Evolutionary conservation across 2,888 invertebrate species (phyloP).

Genomic region (Falcaria lacertinaria): DNA sequence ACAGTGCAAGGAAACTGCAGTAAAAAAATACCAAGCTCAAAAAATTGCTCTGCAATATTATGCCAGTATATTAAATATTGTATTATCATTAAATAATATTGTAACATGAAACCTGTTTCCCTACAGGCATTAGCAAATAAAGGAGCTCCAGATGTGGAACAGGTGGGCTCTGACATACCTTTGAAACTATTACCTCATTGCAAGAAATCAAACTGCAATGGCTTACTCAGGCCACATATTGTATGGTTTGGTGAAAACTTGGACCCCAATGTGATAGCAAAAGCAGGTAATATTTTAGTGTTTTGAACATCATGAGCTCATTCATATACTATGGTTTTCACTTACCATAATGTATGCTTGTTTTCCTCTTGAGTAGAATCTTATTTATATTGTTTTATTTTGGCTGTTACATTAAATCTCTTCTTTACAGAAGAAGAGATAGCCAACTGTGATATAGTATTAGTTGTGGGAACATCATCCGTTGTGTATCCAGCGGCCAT

Average conservation of each 20-base stretch:
- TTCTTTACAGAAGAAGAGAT: constrained; percentile 81
- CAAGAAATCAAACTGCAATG: constrained; percentile 78
- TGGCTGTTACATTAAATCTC: too few relatives aligned
- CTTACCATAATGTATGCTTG: too few relatives aligned
- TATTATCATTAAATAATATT: not conserved
- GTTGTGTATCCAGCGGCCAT: constrained; percentile 93
- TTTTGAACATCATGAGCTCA: too few relatives aligned
- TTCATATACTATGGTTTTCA: too few relatives aligned
- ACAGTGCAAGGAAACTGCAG: too few relatives aligned
- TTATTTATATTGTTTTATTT: too few relatives aligned
- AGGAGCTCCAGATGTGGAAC: constrained; percentile 82
- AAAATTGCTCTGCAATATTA: too few relatives aligned
- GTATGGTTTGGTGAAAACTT: constrained; percentile 94
- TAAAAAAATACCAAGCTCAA: too few relatives aligned
- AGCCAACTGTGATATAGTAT: constrained; percentile 85
- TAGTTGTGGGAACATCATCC: constrained; percentile 92
- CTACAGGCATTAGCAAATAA: constrained; percentile 54
- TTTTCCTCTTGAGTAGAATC: too few relatives aligned
- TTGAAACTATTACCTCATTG: constrained; percentile 85
- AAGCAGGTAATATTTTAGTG: constrained; percentile 78
- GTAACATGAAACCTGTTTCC: too few relatives aligned
- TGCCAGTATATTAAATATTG: too few relatives aligned
- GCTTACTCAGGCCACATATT: constrained; percentile 88
- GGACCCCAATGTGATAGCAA: constrained; percentile 79
- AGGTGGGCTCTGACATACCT: constrained; percentile 80